Evolutionary conservation across 2,797 vertebrate species (phyloP), one percentile per base, ranked within the genome.

Genomic region (Salarias fasciatus): DNA sequence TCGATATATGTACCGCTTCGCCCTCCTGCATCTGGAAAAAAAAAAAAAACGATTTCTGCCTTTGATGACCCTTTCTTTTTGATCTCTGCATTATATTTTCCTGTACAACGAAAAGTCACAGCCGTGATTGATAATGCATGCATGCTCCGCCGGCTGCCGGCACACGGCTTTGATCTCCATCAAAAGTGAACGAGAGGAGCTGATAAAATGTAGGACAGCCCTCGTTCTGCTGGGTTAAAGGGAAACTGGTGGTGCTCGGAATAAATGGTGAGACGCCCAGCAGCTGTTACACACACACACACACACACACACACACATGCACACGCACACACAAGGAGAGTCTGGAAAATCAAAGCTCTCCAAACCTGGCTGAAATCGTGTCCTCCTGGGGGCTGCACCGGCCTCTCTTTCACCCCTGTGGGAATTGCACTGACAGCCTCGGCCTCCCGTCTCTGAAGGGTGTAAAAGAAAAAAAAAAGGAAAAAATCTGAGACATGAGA

Each of bases 81-180:
- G 83, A 89, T 88, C 85, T 79, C 62, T 53, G 69, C 60, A 58
- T 73, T 72, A 71, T 63, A 75, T 74, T 75, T 73, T 72, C 51
- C 68, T 60, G 60, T 75, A 75, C 69, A 80, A 84, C 77, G 77
- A 79, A 87, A 85, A 86, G 80, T 72, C 73, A 69, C 62, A 80
- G 79, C 75, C 69, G 63, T 84, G 88, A 88, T 85, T 88, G 88
- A 86, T 88, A 89, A 89, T 84, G 82, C 75, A 86, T 82, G 83
- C 83, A 69, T 49, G 74, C 75, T 78, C 75, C 1, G 47, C 63
- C 53, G 77, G 82, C 86, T 84, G 77, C 79, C 64, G 72, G 76
- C 76, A 14, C 0, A 12, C 14, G 52, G 76, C 86, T 89, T 89
- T 89, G 83, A 89, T 91, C 83, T 86, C 62, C 14, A 53, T 80